A percentile compares a stretch with the other conserved stretches of the same genome.
Conservation (phyloP, 2,888 invertebrate species). For the Andrena marginata region DNA sequence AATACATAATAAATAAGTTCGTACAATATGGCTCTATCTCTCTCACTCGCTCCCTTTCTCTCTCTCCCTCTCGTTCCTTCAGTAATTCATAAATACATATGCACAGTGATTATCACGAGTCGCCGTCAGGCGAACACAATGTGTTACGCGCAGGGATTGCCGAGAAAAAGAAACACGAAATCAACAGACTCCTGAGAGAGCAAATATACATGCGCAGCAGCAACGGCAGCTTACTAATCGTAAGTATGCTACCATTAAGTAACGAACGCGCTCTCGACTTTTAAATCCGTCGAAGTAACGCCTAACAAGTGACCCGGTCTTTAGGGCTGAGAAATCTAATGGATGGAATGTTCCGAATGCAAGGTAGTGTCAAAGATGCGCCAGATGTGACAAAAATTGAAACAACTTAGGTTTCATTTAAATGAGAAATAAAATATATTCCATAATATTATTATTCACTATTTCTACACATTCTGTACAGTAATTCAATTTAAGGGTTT, state of each 20-base stretch:
- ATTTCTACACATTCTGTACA: constrained; percentile 85
- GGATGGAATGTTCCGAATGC: constrained; percentile 77
- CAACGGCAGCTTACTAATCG: constrained; percentile 52
- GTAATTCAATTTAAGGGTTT: constrained; percentile 84
- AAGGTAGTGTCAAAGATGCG: constrained; percentile 70
- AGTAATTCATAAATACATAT: constrained; percentile 68
- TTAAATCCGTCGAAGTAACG: constrained; percentile 58
- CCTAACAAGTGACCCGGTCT: constrained; percentile 63
- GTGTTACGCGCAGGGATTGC: constrained; percentile 49
- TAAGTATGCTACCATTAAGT: constrained; percentile 51
- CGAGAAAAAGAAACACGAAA: constrained; percentile 50
- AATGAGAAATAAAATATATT: constrained; percentile 85
- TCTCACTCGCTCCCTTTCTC: constrained; percentile 34
- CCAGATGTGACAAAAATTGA: constrained; percentile 79
- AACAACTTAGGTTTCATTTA: constrained; percentile 83
- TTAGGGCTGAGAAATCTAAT: constrained; percentile 70
- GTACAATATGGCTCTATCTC: constrained; percentile 60
- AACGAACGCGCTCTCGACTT: constrained; percentile 46
- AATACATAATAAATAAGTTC: constrained; percentile 71
- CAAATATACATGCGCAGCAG: constrained; percentile 45
- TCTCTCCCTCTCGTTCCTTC: constrained; percentile 31
- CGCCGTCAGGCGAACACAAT: constrained; percentile 57
- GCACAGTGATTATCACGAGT: constrained; percentile 69
- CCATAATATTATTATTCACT: constrained; percentile 85
- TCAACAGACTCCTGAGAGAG: constrained; percentile 40